Evolutionary conservation across 2,113 vertebrate species (phyloP), one percentile per base, ranked within the genome.

Genomic region (Callipepla squamata): DNA sequence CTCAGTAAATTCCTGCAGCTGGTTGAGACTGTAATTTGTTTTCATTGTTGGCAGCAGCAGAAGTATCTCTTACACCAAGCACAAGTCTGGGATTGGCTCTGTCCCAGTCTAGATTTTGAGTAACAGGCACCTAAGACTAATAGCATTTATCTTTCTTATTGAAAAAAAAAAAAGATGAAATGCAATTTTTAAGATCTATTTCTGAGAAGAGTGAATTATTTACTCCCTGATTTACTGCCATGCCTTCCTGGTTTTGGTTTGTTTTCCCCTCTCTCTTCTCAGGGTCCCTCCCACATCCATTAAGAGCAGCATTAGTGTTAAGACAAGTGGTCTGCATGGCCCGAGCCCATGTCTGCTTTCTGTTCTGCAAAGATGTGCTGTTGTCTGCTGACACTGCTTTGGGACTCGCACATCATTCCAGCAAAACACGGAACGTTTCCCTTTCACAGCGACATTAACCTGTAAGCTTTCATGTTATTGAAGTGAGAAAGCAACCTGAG

Each of bases 21-120:
- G 11, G 19, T 0, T 28, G 13, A n/a, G 53, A 28, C 28, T 73
- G 6, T 47, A 9, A 14, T 30, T n/a, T 36, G 42, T 8, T 4
- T 63, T 12, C 20, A 40, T 7, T 66, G 57, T 36, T 11, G 51
- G 7, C 36, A 57, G 51, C 88, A 76, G 61, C 75, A 38, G 38
- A 7, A 1, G 8, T 50, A 28, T 5, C 14, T 4, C 25, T 61
- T 55, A 12, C 32, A 32, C 9, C 5, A 78, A 85, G 61, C 1
- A 25, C 0, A n/a, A 59, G 0, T 36, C 47, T 11, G 1, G 4
- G 21, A 50, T 59, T 4, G 7, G 7, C n/a, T 62, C 17, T 13
- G 36, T 19, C 12, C 19, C 4, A 15, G 45, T 21, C 48, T 9
- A 20, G 36, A 19, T 55, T 74, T 63, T 8, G 47, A 84, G 42